Conservation (phyloP, 2,797 vertebrate genomes). For the Spinibarbus caldwelli region DNA sequence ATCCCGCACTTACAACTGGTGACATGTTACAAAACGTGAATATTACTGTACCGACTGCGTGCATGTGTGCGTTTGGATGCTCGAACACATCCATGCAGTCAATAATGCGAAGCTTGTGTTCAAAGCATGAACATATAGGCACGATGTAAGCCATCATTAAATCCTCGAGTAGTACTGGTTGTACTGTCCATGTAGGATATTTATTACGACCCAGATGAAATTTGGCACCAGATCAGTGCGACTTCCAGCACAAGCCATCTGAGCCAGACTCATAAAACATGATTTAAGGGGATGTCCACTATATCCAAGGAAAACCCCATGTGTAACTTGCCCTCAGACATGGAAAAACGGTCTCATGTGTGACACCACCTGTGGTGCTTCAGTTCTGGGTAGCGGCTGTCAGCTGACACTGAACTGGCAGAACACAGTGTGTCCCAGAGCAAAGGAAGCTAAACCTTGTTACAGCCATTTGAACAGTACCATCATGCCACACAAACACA, state of each 20-base stretch:
- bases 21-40: slow-evolving; percentile 61
- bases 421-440: slow-evolving; percentile 77
- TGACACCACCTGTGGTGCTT: slow-evolving; percentile 63
- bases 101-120: neutral
- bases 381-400: slow-evolving; percentile 55
- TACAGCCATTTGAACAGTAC: slow-evolving; percentile 73
- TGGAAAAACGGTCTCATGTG: slow-evolving; percentile 68
- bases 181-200: slow-evolving; percentile 27
- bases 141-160: neutral
- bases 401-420: slow-evolving; percentile 81
- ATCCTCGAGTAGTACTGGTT: slow-evolving; percentile 27
- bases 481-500: neutral
- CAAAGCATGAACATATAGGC: neutral
- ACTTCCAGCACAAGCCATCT: slow-evolving; percentile 26
- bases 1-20: slow-evolving; percentile 62
- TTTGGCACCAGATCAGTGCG: slow-evolving; percentile 41
- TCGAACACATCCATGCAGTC: neutral
- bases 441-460: slow-evolving; percentile 68
- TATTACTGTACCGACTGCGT: neutral
- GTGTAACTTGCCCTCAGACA: slow-evolving; percentile 48
- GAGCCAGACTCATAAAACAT: slow-evolving; percentile 32
- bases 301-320: slow-evolving; percentile 64
- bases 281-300: slow-evolving; percentile 34
- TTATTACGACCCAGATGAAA: slow-evolving; percentile 3
- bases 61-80: neutral